A percentile compares a stretch with the other conserved stretches of the same genome.
phyloP scores from a whole-genome alignment of 2,888 invertebrate genomes.

The Nezara viridula region DNA sequence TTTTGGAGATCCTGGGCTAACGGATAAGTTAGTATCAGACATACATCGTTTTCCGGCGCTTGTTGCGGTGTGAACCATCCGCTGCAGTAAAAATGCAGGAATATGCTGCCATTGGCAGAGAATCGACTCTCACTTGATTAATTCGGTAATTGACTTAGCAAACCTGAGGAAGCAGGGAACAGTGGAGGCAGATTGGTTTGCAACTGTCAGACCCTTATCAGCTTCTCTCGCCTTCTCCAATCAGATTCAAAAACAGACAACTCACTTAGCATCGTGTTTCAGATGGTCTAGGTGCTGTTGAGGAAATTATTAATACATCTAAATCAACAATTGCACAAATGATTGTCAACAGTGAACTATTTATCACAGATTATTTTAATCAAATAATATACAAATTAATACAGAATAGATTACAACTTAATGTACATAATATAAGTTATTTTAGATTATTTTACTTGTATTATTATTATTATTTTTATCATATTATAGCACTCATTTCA shows the following conservation, averaged over 20 bases:
- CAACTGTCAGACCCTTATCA: slow-evolving; percentile 28
- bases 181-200: background rate
- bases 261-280: background rate
- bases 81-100: background rate
- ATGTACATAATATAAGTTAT: too few species aligned
- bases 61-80: background rate
- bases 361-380: too few species aligned
- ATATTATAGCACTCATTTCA: too few species aligned
- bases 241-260: slow-evolving; percentile 10
- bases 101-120: background rate
- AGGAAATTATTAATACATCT: slow-evolving; percentile 1
- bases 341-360: too few species aligned
- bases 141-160: background rate
- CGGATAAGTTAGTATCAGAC: background rate
- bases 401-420: too few species aligned
- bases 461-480: too few species aligned
- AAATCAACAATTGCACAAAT: background rate
- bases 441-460: too few species aligned
- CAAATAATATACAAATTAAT: too few species aligned
- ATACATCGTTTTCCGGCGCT: background rate
- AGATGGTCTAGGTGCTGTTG: background rate
- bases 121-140: background rate
- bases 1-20: background rate
- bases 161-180: background rate
- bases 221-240: background rate